These are phyloP conservation scores for Eriocheir sinensis DNA, from an alignment of 1,140 invertebrate genomes.

Conservation along the genomic window DNA sequence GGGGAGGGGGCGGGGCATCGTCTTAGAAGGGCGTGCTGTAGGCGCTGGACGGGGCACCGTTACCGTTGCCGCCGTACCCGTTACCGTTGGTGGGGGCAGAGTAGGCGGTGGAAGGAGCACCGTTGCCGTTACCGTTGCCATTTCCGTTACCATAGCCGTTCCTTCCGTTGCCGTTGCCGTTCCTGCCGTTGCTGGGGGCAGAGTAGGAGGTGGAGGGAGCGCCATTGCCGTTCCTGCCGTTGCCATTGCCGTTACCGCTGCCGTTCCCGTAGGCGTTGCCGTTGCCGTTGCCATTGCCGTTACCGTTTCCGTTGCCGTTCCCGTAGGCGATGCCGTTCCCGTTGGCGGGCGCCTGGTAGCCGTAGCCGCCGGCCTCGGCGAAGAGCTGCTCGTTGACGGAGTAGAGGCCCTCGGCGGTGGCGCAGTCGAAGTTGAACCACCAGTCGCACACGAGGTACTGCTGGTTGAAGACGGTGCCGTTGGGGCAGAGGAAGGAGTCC, in stretches of 20 bases:
- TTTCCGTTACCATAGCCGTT: slow-evolving; percentile 38
- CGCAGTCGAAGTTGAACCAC: slow-evolving; percentile 84
- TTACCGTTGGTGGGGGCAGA: background rate
- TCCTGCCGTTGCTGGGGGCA: background rate
- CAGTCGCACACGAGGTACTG: slow-evolving; percentile 85
- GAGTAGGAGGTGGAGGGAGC: background rate
- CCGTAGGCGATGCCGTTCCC: background rate
- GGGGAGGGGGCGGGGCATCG: too few species aligned
- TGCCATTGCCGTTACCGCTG: background rate
- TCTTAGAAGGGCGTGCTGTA: background rate
- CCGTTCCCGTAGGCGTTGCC: background rate
- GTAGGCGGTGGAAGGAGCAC: background rate
- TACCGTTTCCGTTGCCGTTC: background rate
- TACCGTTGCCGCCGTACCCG: background rate
- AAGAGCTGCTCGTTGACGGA: slow-evolving; percentile 80
- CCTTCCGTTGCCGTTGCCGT: slow-evolving; percentile 48
- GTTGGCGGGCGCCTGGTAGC: background rate
- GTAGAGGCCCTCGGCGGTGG: slow-evolving; percentile 82
- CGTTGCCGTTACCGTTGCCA: slow-evolving; percentile 29
- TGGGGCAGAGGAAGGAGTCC: slow-evolving; percentile 83
- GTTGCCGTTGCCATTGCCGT: background rate
- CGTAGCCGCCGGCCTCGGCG: background rate
- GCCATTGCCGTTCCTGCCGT: slow-evolving; percentile 29
- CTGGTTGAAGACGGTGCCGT: slow-evolving; percentile 85
- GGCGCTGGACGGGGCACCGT: background rate